Evolutionary conservation across 2,888 invertebrate species (phyloP).

Genomic region (Caradrina kadenii): DNA sequence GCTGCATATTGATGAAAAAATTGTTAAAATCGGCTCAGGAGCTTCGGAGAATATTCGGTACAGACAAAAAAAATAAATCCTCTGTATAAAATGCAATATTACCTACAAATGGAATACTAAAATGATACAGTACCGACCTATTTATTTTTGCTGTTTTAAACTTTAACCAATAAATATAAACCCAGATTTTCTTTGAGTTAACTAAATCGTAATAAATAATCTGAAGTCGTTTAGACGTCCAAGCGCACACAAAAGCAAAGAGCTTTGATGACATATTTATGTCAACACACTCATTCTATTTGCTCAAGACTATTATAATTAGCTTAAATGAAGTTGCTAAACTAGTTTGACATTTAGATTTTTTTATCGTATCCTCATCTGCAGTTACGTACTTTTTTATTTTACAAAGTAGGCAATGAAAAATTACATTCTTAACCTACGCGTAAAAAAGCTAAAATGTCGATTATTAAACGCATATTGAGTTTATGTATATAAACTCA

Average conservation of each 20-base stretch:
- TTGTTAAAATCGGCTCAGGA: too few species aligned
- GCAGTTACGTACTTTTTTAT: background rate
- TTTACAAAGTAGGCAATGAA: background rate
- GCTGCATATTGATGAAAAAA: too few species aligned
- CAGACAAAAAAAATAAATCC: too few species aligned
- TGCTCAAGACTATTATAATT: constrained; percentile 35
- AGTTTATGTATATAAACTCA: too few species aligned
- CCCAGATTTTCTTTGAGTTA: constrained; percentile 9
- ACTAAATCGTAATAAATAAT: constrained; percentile 40
- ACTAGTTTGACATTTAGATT: constrained; percentile 39
- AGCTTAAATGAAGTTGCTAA: constrained; percentile 28
- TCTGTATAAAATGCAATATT: too few species aligned
- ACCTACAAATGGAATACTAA: too few species aligned
- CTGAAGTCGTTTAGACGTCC: constrained; percentile 17
- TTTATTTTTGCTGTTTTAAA: background rate
- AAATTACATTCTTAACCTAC: too few species aligned
- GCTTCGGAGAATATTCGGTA: too few species aligned
- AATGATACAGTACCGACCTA: too few species aligned
- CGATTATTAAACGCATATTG: too few species aligned
- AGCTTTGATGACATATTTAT: constrained; percentile 51
- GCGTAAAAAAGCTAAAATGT: too few species aligned
- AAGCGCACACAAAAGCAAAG: constrained; percentile 32
- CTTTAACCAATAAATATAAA: background rate
- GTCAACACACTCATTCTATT: constrained; percentile 38
- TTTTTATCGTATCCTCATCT: background rate